phyloP scores from a whole-genome alignment of 2,888 invertebrate genomes.

The Synergus japonicus region DNA sequence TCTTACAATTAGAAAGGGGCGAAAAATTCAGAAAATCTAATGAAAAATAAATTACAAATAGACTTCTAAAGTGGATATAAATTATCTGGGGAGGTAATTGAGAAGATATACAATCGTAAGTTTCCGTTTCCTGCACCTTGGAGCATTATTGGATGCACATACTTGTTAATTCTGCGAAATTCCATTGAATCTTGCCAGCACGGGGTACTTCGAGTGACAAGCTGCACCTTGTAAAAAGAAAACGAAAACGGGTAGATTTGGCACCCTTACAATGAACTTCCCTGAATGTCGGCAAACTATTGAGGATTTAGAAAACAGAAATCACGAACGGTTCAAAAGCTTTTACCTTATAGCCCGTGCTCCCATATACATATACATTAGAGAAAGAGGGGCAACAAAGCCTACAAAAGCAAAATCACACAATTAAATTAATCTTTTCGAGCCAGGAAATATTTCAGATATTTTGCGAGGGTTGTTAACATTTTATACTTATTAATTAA shows the following conservation, averaged over 20 bases:
- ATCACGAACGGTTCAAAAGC: slow-evolving; percentile 20
- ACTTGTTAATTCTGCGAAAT: slow-evolving; percentile 35
- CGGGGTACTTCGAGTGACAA: slow-evolving; percentile 27
- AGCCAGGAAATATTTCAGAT: slow-evolving; percentile 1
- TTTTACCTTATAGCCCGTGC: slow-evolving; percentile 12
- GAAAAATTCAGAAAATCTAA: background rate
- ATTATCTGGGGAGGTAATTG: background rate
- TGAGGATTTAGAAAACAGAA: slow-evolving; percentile 38
- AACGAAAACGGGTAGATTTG: slow-evolving; percentile 38
- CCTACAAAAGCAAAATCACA: slow-evolving; percentile 14
- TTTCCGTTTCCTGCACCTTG: slow-evolving; percentile 18
- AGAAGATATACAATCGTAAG: background rate
- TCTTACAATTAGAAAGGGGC: background rate
- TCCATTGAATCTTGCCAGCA: slow-evolving; percentile 15
- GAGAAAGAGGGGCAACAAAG: slow-evolving; percentile 18
- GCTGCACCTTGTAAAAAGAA: slow-evolving; percentile 19
- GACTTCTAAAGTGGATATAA: slow-evolving; percentile 18
- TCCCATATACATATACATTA: background rate
- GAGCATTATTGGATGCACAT: slow-evolving; percentile 1
- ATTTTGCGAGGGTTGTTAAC: background rate
- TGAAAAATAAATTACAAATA: background rate
- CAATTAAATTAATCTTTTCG: slow-evolving; percentile 36
- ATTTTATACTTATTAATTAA: no score
- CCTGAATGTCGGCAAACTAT: slow-evolving; percentile 39
- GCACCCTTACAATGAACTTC: slow-evolving; percentile 31